Evolutionary conservation across 2,113 vertebrate species (phyloP).

Genomic region (Arvicanthis niloticus): DNA sequence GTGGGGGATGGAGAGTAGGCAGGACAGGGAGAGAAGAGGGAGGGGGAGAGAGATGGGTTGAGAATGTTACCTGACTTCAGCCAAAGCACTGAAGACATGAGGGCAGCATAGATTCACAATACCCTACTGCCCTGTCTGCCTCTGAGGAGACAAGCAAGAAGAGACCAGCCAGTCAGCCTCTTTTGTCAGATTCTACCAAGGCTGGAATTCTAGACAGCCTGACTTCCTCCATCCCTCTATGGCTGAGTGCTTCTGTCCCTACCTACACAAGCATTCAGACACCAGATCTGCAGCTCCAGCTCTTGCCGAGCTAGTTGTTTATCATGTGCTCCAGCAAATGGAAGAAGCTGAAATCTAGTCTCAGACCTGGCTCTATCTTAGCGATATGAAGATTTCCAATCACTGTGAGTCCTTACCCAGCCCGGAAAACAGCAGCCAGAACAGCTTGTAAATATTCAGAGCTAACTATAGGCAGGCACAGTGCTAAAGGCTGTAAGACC

Average conservation of each 20-base stretch:
- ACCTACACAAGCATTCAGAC: neutral
- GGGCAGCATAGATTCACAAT: neutral
- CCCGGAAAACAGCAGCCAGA: neutral
- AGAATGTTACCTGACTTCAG: neutral
- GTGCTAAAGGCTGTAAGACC: neutral
- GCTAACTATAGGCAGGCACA: neutral
- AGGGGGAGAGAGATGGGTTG: neutral
- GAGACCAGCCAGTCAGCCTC: neutral
- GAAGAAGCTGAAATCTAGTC: neutral
- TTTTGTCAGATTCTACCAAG: neutral
- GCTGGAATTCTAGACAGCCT: neutral
- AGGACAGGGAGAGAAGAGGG: neutral
- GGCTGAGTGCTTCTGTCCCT: neutral
- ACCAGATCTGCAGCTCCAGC: neutral
- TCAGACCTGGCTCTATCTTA: neutral
- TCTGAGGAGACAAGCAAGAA: neutral
- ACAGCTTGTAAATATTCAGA: neutral
- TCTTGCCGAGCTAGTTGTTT: neutral
- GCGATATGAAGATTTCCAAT: neutral
- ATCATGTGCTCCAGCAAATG: neutral
- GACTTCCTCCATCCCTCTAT: neutral
- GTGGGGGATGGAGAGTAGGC: neutral
- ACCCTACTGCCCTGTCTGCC: neutral
- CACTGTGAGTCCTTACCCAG: neutral
- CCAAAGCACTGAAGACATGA: neutral